Evolutionary conservation across 2,797 vertebrate species (phyloP), one percentile per base, ranked within the genome.

Genomic region (Pyrocephalus nanus): DNA sequence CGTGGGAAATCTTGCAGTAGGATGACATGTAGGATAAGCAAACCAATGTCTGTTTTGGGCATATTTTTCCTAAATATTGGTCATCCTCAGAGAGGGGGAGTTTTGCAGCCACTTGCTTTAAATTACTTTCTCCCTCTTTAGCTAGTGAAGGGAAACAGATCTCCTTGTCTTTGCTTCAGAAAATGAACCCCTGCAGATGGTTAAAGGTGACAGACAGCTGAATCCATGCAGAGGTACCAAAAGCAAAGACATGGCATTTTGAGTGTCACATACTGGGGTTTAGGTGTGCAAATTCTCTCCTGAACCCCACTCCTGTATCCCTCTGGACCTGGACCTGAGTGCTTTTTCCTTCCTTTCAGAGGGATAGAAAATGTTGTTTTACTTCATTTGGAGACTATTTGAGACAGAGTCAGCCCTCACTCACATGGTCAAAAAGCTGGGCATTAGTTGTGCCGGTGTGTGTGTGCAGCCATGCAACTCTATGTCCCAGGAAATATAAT

Each of bases 401-500:
- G 34, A 69, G 73, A 22, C 17, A 53, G 51, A 75, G 32, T 25
- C 22, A 53, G 62, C 36, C 51, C 29, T 96, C 42, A 13, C 34
- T 82, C 30, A 64, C 5, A 25, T 22, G 40, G 45, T 84, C 84
- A 71, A 86, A 87, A 83, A 73, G 25, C 79, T 83, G 25, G 42
- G 9, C 0, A 2, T 45, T 70, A 21, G 21, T 61, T 66, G n/a
- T 86, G 58, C 69, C 86, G 45, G 21, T 47, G 19, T 6, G 20
- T 43, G 38, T 36, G 47, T 79, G 53, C 29, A 62, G 40, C 50
- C 64, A 11, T 79, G 79, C 86, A 96, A 53, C 30, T 17, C 5
- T 91, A 75, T 78, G 32, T 90, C 71, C 21, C 30, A 75, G 86
- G 87, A 95, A 96, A 86, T 53, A 48, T 79, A 83, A 79, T 96